Evolutionary conservation across 2,113 vertebrate species (phyloP), one percentile per base, ranked within the genome.

Genomic region (Lethenteron camtschaticum): DNA sequence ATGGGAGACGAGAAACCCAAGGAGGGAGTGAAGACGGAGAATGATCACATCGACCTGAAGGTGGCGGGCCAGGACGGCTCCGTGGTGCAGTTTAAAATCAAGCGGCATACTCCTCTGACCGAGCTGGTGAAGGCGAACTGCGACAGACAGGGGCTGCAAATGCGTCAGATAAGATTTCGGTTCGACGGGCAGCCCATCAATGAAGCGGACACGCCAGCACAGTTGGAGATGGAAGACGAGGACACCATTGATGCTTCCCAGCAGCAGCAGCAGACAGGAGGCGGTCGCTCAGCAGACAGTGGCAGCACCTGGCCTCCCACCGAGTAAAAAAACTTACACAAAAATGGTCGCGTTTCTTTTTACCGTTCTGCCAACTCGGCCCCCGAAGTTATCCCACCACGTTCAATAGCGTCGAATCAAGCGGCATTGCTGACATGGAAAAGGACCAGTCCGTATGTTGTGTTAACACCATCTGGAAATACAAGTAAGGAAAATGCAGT

Each of bases 221-320:
- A 95, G 89, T 88, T 96, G 86, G 91, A 96, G 86, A 96, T 96
- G 90, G 90, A 96, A 83, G 90, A 96, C 73, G 90, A 95, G 85
- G 90, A 96, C 82, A 96, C 88, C 74, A 96, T 95, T 78, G 89
- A 95, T 71, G 88, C 94, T 79, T 96, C 92, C 84, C 92, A 97
- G 82, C 90, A 97, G 81, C 90, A 97, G 81, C 24, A 24, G 24
- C 24, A 24, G 24, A 95, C 90, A 71, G 92, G 91, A 79, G 92
- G 92, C 75, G 78, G 79, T 80, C 86, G 86, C 81, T 96, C 80
- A 86, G 75, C 24, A 24, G 24, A 24, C 24, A 24, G 24, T 4
- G 24, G 24, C 24, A 24, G 24, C 3, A 24, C 24, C 24, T 24
- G 24, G 24, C 24, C 24, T 24, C 24, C 24, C 24, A 24, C 24